Evolutionary conservation across 35 echinoderm and acorn worm species (phyloP).

Genomic region (Acanthaster planci): DNA sequence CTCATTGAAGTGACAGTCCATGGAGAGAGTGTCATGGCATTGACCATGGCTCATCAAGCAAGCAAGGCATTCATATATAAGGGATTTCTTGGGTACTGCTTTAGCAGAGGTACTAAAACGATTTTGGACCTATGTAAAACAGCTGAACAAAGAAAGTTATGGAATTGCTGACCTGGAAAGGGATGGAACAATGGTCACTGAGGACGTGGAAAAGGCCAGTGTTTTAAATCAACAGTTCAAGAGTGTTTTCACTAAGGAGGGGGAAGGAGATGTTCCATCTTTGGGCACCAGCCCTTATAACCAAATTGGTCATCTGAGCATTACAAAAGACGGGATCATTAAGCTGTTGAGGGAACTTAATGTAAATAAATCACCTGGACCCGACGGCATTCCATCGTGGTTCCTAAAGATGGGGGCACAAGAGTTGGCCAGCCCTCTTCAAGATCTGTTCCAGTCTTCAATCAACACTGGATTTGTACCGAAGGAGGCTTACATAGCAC

Average conservation of each 20-base stretch:
- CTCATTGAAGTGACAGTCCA: background rate
- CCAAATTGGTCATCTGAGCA: conserved; percentile 24
- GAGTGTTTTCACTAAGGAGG: conserved; percentile 49
- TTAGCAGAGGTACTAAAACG: too few species aligned
- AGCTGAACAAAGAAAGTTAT: background rate
- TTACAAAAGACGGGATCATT: conserved; percentile 13
- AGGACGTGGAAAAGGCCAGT: conserved; percentile 26
- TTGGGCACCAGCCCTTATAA: background rate
- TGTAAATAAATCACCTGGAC: conserved; percentile 48
- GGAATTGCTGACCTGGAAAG: conserved; percentile 23
- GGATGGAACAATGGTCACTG: conserved; percentile 25
- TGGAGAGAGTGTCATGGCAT: background rate
- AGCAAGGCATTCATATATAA: too few species aligned
- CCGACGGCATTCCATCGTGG: conserved; percentile 47
- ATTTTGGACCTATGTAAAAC: conserved; percentile 3
- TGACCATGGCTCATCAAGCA: too few species aligned
- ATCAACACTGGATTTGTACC: conserved; percentile 46
- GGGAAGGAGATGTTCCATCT: conserved; percentile 24
- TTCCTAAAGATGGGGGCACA: conserved; percentile 30
- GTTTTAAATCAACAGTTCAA: conserved; percentile 42
- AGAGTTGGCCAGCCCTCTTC: conserved; percentile 25
- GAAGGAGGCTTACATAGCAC: conserved; percentile 41
- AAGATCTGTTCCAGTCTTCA: conserved; percentile 58
- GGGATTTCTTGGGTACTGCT: too few species aligned
- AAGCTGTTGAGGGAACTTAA: background rate